A percentile compares a stretch with the other conserved stretches of the same genome.
These are phyloP conservation scores for Narcine bancroftii DNA, from an alignment of 2,113 vertebrate genomes.

Conservation along the genomic window DNA sequence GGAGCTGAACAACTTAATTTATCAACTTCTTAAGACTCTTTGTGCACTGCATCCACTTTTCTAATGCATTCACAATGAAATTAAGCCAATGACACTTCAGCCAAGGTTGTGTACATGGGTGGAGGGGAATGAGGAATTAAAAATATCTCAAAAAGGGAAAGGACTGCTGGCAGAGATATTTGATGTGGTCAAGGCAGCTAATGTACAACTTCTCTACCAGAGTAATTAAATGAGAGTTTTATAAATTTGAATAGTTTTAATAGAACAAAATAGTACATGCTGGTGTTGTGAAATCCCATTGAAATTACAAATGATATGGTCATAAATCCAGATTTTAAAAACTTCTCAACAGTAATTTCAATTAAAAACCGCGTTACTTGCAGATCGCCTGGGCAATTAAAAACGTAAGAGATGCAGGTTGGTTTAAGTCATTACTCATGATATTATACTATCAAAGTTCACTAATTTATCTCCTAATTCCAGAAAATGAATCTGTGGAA, in stretches of 20 bases:
- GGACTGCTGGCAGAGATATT: neutral
- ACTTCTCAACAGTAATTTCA: neutral
- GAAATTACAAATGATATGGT: neutral
- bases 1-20: neutral
- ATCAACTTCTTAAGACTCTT: neutral
- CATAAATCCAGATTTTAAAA: too few relatives aligned
- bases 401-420: neutral
- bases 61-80: neutral
- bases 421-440: neutral
- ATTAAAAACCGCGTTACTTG: neutral
- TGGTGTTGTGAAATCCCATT: neutral
- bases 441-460: neutral
- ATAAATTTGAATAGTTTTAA: neutral
- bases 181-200: neutral
- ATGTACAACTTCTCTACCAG: neutral
- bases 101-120: neutral
- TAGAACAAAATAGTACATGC: neutral
- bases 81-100: neutral
- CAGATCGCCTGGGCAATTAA: neutral
- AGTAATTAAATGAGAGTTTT: neutral
- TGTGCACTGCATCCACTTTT: neutral
- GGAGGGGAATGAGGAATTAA: neutral
- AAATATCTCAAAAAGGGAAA: neutral
- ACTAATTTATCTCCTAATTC: neutral
- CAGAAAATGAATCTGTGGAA: neutral